Evolutionary conservation across 2,888 invertebrate genomes (phyloP).

Genomic region (Mythimna pallens): DNA sequence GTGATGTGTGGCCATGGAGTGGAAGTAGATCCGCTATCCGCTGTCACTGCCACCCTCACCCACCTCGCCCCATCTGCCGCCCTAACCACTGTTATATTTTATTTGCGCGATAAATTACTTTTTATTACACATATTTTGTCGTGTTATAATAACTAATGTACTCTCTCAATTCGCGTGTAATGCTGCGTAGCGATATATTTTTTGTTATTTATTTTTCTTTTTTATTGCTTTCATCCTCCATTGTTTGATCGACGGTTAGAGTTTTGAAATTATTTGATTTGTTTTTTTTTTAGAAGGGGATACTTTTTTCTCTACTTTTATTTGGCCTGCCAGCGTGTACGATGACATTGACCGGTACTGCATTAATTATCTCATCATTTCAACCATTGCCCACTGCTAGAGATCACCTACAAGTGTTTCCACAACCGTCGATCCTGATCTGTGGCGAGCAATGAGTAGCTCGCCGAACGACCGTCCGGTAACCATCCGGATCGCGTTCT

Average conservation of each 20-base stretch:
- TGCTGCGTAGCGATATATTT: constrained; percentile 85
- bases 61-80: constrained; percentile 88
- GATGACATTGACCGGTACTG: not conserved
- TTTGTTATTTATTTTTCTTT: constrained; percentile 83
- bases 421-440: no score
- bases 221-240: constrained; percentile 81
- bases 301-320: not conserved
- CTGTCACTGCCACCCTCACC: constrained; percentile 60
- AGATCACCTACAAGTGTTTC: no score
- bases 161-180: constrained; percentile 90
- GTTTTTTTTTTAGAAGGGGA: constrained; percentile 21
- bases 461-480: no score
- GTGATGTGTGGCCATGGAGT: constrained; percentile 13
- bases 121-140: constrained; percentile 92
- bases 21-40: constrained; percentile 30
- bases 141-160: constrained; percentile 91
- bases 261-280: constrained; percentile 57
- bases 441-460: no score
- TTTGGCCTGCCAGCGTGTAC: not conserved
- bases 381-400: no score
- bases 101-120: constrained; percentile 90
- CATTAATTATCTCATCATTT: no score
- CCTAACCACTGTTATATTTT: constrained; percentile 90
- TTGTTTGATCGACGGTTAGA: constrained; percentile 68
- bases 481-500: no score